Evolutionary conservation across 1,140 invertebrate genomes (phyloP).

Genomic region (Drosophila obscura): DNA sequence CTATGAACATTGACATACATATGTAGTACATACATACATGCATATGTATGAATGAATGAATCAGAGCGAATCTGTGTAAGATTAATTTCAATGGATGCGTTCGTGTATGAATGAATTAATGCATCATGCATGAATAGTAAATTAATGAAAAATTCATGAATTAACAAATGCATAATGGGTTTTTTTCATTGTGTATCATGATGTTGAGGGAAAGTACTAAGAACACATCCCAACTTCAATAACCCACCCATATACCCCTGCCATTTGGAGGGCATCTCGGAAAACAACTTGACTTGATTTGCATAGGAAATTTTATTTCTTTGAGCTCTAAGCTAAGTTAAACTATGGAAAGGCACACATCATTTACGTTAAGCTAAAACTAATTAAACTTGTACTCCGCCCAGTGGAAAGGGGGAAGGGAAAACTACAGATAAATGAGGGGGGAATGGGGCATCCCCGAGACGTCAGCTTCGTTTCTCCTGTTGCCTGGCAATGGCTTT

Average conservation of each 20-base stretch:
- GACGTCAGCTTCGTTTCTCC: constrained; percentile 26
- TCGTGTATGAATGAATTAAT: constrained; percentile 25
- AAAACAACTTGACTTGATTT: constrained; percentile 37
- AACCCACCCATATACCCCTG: background rate
- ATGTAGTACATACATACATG: background rate
- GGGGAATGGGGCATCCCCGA: background rate
- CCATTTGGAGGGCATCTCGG: background rate
- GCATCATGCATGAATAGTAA: background rate
- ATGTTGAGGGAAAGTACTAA: too few relatives aligned
- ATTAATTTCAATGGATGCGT: too few relatives aligned
- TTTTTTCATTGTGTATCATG: too few relatives aligned
- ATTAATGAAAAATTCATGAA: background rate
- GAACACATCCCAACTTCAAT: background rate
- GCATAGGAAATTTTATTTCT: constrained; percentile 64
- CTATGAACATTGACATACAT: background rate
- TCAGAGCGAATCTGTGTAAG: too few relatives aligned
- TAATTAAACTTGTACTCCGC: constrained; percentile 24
- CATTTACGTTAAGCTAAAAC: constrained; percentile 45
- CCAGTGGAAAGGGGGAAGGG: background rate
- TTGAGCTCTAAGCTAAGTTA: constrained; percentile 32
- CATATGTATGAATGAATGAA: constrained; percentile 24
- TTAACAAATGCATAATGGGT: background rate
- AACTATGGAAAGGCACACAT: constrained; percentile 32
- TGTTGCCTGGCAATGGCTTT: constrained; percentile 35
- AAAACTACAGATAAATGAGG: background rate